Conservation (phyloP, 2,888 invertebrate genomes). For the Aphodius granarius region DNA sequence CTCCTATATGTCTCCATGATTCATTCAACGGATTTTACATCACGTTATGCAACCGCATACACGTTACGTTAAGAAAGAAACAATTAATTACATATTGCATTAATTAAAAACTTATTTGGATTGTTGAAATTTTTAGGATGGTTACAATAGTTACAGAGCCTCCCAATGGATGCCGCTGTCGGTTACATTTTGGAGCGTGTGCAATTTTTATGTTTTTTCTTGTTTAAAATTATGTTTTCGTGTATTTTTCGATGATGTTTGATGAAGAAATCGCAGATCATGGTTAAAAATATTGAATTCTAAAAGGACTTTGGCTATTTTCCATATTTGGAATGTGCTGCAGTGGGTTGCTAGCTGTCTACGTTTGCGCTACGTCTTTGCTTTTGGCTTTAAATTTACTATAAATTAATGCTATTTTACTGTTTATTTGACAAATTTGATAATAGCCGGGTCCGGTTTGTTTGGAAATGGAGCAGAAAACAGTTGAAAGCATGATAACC, state of each 20-base stretch:
- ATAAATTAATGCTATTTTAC: not conserved
- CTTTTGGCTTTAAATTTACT: not conserved
- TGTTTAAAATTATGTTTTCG: not conserved
- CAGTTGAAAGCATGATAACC: constrained; percentile 35
- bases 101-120: not conserved
- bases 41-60: not conserved
- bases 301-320: not conserved
- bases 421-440: not conserved
- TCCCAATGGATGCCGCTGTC: not conserved
- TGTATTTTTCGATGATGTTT: not conserved
- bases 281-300: not conserved
- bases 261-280: not conserved
- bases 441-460: not conserved
- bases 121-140: not conserved
- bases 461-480: constrained; percentile 18
- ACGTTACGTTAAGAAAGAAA: not conserved
- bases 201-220: not conserved
- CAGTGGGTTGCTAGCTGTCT: not conserved
- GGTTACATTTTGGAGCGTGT: not conserved
- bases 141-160: not conserved
- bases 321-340: not conserved
- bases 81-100: not conserved
- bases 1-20: not conserved
- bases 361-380: not conserved
- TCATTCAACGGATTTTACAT: not conserved